Evolutionary conservation across 2,113 vertebrate species (phyloP).

Genomic region (Scolopax mira): DNA sequence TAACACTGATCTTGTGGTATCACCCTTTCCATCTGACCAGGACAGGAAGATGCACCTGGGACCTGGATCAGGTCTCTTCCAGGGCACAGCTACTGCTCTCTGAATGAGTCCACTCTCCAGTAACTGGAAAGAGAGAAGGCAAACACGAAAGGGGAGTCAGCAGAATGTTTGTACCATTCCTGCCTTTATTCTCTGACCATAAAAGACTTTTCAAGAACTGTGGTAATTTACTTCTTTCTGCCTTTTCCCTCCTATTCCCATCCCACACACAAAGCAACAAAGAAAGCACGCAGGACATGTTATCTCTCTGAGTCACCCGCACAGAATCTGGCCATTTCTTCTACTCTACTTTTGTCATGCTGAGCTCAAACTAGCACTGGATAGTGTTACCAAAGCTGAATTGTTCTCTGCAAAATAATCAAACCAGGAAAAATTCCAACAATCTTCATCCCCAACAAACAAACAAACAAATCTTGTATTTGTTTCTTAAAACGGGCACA

Average conservation of each 20-base stretch:
- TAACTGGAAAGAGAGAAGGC: not conserved
- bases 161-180: not conserved
- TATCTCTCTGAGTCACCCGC: not conserved
- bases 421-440: conserved; percentile 10
- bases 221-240: not conserved
- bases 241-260: not conserved
- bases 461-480: not conserved
- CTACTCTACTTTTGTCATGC: not conserved
- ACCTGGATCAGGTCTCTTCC: not conserved
- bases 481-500: conserved; percentile 47
- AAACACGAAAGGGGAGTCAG: not conserved
- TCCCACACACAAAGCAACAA: not conserved
- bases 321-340: not conserved
- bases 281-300: not conserved
- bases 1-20: not conserved
- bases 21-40: not conserved
- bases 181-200: not conserved
- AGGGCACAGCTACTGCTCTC: not conserved
- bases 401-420: not conserved
- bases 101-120: not conserved
- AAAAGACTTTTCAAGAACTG: not conserved
- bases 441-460: not conserved
- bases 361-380: not conserved
- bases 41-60: not conserved
- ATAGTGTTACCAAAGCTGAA: not conserved